Conservation (phyloP, 2,888 invertebrate species). For the Apotomis betuletana region DNA sequence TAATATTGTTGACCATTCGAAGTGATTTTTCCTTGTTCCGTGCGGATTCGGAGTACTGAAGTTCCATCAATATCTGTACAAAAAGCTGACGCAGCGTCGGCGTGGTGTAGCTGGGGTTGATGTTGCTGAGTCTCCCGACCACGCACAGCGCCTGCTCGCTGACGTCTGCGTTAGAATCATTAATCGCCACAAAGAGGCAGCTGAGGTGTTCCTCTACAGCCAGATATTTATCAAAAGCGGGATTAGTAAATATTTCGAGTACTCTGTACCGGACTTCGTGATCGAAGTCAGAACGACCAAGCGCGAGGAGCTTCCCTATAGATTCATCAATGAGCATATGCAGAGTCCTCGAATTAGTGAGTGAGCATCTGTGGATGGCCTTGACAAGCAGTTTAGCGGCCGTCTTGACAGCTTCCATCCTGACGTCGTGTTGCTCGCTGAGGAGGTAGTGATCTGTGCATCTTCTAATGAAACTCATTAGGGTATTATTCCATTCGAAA, state of each 20-base stretch:
- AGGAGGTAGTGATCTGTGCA: slow-evolving; percentile 96
- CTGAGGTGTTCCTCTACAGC: slow-evolving; percentile 98
- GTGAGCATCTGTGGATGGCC: slow-evolving; percentile 87
- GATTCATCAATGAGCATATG: slow-evolving; percentile 96
- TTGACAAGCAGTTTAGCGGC: slow-evolving; percentile 94
- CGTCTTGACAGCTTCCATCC: slow-evolving; percentile 95
- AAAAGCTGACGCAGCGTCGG: slow-evolving; percentile 96
- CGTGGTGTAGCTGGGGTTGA: slow-evolving; percentile 99
- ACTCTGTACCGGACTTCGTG: slow-evolving; percentile 96
- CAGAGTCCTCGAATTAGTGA: slow-evolving; percentile 90
- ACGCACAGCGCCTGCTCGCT: slow-evolving; percentile 96
- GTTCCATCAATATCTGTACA: slow-evolving; percentile 95
- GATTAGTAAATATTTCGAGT: slow-evolving; percentile 93
- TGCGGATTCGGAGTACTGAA: slow-evolving; percentile 97
- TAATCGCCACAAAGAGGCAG: slow-evolving; percentile 95
- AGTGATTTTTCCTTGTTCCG: slow-evolving; percentile 98
- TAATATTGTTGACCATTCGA: slow-evolving; percentile 96
- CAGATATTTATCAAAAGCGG: slow-evolving; percentile 94
- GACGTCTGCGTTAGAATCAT: slow-evolving; percentile 98
- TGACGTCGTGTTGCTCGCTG: slow-evolving; percentile 95
- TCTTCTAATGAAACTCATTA: slow-evolving; percentile 95
- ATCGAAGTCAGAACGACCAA: slow-evolving; percentile 98
- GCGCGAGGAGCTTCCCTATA: slow-evolving; percentile 93
- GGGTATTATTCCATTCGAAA: slow-evolving; percentile 94
- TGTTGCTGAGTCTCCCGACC: slow-evolving; percentile 94